Evolutionary conservation across 2,113 vertebrate species (phyloP), one percentile per base, ranked within the genome.

Genomic region (Uria aalge): DNA sequence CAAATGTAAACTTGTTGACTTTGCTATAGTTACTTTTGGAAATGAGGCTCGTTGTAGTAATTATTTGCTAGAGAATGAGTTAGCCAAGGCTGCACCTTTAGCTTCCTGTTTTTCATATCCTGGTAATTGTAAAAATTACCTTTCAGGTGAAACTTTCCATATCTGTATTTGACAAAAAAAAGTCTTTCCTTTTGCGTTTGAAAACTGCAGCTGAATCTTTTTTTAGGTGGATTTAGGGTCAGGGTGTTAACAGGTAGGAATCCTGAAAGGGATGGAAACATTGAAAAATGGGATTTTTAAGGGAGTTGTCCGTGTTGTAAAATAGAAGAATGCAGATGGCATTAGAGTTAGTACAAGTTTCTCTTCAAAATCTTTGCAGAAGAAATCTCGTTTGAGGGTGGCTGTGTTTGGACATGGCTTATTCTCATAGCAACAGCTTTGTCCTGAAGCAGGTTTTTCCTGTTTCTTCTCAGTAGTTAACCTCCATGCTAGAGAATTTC

Each of bases 381-480:
- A 92, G 72, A 79, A 79, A 69, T 50, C 90, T 94, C 45, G 16
- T 92, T 93, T 96, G 63, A 52, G 45, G 84, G 56, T 12, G 64
- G 43, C 88, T 91, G 71, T 96, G 92, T 96, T 97, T 96, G 91
- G 77, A 91, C 56, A n/a, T 5, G 88, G 97, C 60, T 95, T 67
- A 90, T 78, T 91, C 85, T 93, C 85, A 56, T 59, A 84, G 97
- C 85, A 96, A 52, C 91, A 82, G 85, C 92, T 92, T 92, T 85
- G 90, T 91, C 80, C 88, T 47, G 57, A 56, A 97, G 95, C 97
- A 95, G 95, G 97, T 97, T 96, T 96, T 97, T 97, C 97, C 92
- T 94, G 96, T 97, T 97, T 50, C 55, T 23, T 77, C 81, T 53
- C 55, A 68, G 34, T 21, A 69, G 63, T 71, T 91, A 36, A 14